Evolutionary conservation across 2,797 vertebrate genomes (phyloP).

Genomic region (Lagodon rhomboides): DNA sequence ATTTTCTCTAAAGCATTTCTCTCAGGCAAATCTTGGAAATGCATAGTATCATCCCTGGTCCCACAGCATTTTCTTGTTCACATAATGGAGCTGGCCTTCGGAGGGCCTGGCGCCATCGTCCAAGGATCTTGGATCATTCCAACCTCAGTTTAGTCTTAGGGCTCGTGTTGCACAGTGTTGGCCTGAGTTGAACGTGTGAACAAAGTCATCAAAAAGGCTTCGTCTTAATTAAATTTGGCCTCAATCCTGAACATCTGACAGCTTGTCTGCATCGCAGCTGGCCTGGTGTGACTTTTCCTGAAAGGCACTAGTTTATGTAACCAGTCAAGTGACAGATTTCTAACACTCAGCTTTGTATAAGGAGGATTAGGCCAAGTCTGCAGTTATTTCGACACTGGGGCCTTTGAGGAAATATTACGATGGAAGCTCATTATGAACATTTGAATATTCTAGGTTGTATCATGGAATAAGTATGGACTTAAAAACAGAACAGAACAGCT

Average conservation of each 20-base stretch:
- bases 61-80: conserved; percentile 25
- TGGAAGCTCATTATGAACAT: conserved; percentile 31
- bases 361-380: conserved; percentile 62
- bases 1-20: conserved; percentile 44
- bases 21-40: conserved; percentile 52
- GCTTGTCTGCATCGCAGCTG: conserved; percentile 26
- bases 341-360: conserved; percentile 55
- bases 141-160: conserved; percentile 68
- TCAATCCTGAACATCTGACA: conserved; percentile 23
- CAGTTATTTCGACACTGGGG: conserved; percentile 55
- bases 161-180: conserved; percentile 76
- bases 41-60: conserved; percentile 43
- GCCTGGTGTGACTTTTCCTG: conserved; percentile 49
- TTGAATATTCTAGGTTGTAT: conserved; percentile 39
- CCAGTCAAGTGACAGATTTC: conserved; percentile 55
- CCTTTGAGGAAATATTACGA: conserved; percentile 45
- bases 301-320: conserved; percentile 54
- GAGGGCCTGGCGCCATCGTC: conserved; percentile 67
- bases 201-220: conserved; percentile 43
- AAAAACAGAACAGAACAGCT: neutral
- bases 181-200: conserved; percentile 66
- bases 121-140: conserved; percentile 68
- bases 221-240: conserved; percentile 36
- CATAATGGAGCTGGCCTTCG: conserved; percentile 33
- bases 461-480: neutral